These are phyloP conservation scores for Scelioninae gen. 2 DNA, from an alignment of 2,888 invertebrate genomes.

Conservation along the genomic window DNA sequence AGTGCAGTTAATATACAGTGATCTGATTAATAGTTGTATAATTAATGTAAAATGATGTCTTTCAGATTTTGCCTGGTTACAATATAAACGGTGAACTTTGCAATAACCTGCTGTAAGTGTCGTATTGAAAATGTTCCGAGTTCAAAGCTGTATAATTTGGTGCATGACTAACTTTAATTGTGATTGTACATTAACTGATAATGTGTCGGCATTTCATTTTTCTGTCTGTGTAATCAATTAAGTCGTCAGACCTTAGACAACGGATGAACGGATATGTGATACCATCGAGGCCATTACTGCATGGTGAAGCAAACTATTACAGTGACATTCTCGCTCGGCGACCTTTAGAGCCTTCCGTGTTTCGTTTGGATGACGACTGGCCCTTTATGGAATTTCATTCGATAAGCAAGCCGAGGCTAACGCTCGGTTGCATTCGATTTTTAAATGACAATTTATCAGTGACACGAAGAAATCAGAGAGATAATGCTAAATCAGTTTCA, in stretches of 20 bases:
- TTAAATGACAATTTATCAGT: constrained; percentile 15
- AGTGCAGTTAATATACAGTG: no score
- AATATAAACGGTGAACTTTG: no score
- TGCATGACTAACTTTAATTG: neutral
- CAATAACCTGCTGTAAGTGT: no score
- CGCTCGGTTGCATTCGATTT: constrained; percentile 10
- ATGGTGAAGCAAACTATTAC: neutral
- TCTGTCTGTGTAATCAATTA: constrained; percentile 20
- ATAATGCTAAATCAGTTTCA: no score
- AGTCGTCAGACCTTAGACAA: constrained; percentile 18
- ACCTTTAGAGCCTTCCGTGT: constrained; percentile 51
- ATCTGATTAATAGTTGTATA: no score
- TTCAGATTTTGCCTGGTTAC: no score
- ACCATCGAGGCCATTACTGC: constrained; percentile 33
- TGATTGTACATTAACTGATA: constrained; percentile 2
- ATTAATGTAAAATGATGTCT: no score
- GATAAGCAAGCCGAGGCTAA: constrained; percentile 28
- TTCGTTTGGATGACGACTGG: constrained; percentile 22
- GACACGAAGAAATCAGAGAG: neutral
- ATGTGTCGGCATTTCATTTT: constrained; percentile 7
- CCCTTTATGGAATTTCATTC: constrained; percentile 40
- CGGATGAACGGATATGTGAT: constrained; percentile 41
- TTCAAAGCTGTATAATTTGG: neutral
- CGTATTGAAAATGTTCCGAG: neutral
- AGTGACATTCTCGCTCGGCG: constrained; percentile 39